Conservation (phyloP, 2,797 vertebrate species). For the Rhynchotus rufescens region DNA sequence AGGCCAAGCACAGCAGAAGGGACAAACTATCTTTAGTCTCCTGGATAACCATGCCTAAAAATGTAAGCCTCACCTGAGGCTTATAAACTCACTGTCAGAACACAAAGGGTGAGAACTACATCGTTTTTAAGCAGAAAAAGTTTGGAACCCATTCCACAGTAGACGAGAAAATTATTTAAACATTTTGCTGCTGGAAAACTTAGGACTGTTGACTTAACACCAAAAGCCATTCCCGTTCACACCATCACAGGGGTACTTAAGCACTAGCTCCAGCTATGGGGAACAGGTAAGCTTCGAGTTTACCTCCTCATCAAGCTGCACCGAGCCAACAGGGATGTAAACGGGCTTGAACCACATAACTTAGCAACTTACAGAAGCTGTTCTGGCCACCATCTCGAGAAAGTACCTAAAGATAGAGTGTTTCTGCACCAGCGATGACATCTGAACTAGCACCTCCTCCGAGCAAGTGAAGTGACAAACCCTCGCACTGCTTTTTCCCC, state of each 20-base stretch:
- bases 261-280: not conserved
- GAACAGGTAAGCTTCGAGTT: not conserved
- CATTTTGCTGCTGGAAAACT: not conserved
- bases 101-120: not conserved
- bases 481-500: not conserved
- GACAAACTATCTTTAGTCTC: not conserved
- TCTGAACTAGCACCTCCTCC: not conserved
- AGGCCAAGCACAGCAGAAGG: accelerated
- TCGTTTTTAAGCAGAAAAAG: not conserved
- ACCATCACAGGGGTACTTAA: not conserved
- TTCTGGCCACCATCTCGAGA: not conserved
- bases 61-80: not conserved
- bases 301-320: accelerated
- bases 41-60: not conserved
- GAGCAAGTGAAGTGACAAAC: not conserved
- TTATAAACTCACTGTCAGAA: not conserved
- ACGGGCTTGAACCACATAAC: not conserved
- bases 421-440: not conserved
- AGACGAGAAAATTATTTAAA: not conserved
- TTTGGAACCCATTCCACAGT: not conserved
- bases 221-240: not conserved
- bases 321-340: not conserved
- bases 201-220: accelerated
- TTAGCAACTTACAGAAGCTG: not conserved
- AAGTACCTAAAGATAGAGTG: not conserved